phyloP scores from a whole-genome alignment of 1,140 invertebrate genomes.

The Drosophila virilis region DNA sequence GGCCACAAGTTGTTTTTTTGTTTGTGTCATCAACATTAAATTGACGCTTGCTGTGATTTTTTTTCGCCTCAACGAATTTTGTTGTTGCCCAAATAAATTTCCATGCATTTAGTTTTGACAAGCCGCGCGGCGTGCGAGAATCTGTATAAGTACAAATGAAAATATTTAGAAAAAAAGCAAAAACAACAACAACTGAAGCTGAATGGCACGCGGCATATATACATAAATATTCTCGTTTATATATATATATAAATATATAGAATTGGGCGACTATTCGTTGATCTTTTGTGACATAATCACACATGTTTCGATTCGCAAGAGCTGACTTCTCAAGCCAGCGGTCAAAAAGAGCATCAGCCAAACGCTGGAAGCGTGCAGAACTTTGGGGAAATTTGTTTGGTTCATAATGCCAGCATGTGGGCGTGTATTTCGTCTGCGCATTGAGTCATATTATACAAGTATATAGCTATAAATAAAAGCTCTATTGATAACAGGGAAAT shows the following conservation, averaged over 20 bases:
- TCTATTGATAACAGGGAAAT: constrained; percentile 2
- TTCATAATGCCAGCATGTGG: neutral
- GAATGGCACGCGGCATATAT: constrained; percentile 31
- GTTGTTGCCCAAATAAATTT: constrained; percentile 66
- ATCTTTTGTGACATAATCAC: constrained; percentile 21
- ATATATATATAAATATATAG: constrained; percentile 11
- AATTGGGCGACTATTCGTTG: neutral
- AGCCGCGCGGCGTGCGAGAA: constrained; percentile 17
- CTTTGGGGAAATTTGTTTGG: neutral
- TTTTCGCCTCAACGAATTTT: constrained; percentile 40
- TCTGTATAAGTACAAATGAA: constrained; percentile 39
- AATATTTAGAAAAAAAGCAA: constrained; percentile 26
- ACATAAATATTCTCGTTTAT: constrained; percentile 6
- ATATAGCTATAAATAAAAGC: too few species aligned
- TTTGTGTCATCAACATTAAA: constrained; percentile 36
- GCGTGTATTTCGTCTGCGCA: neutral
- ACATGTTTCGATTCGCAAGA: neutral
- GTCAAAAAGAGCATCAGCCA: constrained; percentile 8
- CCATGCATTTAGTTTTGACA: constrained; percentile 56
- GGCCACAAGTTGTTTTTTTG: constrained; percentile 16
- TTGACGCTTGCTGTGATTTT: constrained; percentile 35
- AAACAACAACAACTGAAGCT: neutral
- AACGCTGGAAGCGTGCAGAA: neutral
- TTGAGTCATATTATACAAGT: neutral
- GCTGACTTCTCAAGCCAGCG: neutral